phyloP scores from a whole-genome alignment of 2,888 invertebrate genomes.

The Eurois occulta region DNA sequence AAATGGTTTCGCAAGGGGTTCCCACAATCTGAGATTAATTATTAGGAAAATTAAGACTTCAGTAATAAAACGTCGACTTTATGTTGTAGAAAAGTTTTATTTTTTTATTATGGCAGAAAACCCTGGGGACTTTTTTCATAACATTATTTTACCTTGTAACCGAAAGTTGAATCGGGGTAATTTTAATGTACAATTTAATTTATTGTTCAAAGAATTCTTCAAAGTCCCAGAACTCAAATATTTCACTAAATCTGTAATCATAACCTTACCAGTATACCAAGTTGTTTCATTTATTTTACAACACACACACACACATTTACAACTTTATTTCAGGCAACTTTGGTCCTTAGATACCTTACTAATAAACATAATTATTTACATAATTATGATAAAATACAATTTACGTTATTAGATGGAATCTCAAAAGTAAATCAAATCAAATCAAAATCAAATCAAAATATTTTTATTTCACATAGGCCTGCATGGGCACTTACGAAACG shows the following conservation, averaged over 20 bases:
- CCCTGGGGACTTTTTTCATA: conserved; percentile 32
- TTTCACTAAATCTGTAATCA: not conserved
- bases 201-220: not conserved
- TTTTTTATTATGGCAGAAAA: conserved; percentile 45
- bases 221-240: not conserved
- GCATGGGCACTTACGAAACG: no score
- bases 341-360: not conserved
- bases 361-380: no score
- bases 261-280: not conserved
- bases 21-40: conserved; percentile 69
- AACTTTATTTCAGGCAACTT: not conserved
- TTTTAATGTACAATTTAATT: conserved; percentile 24
- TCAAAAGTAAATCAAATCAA: no score
- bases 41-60: conserved; percentile 70
- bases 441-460: no score
- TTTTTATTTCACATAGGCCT: no score
- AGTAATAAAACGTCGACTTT: conserved; percentile 58
- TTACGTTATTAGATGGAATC: not conserved
- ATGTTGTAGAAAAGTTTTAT: conserved; percentile 52
- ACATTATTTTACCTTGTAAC: conserved; percentile 35
- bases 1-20: conserved; percentile 57
- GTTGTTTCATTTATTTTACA: not conserved
- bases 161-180: conserved; percentile 36
- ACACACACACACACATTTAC: not conserved
- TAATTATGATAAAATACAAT: not conserved